Percentiles rank a stretch among this genome's conserved stretches.
These are phyloP conservation scores for Notiomystis cincta DNA, from an alignment of 2,113 vertebrate genomes.

Conservation along the genomic window DNA sequence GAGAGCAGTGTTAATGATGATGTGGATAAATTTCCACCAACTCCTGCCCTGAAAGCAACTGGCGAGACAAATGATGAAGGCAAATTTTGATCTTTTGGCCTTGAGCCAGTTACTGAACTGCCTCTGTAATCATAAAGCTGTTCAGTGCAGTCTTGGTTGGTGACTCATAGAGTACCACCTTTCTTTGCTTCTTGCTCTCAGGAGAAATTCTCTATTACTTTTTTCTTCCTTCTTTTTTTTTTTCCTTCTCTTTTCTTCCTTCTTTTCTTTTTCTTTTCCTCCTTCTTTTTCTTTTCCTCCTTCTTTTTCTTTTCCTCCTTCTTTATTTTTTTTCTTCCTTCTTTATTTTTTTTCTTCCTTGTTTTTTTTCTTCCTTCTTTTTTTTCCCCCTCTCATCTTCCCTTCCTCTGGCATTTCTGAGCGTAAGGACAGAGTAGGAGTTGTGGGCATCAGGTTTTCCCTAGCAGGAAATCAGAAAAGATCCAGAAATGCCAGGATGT, in stretches of 20 bases:
- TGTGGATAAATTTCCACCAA: background rate
- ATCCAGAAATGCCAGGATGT: background rate
- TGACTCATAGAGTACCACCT: background rate
- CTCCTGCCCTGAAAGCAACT: background rate
- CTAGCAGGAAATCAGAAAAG: background rate
- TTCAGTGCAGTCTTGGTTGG: background rate
- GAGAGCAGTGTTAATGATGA: background rate
- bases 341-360: fast-evolving
- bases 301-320: fast-evolving
- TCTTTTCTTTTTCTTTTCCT: fast-evolving
- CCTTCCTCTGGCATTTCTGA: background rate
- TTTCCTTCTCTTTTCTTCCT: fast-evolving
- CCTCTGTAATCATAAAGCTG: background rate
- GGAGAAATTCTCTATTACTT: background rate
- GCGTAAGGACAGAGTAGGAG: background rate
- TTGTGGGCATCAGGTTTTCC: background rate
- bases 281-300: fast-evolving
- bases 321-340: too few relatives aligned
- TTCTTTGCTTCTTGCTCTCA: background rate
- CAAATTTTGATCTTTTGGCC: background rate
- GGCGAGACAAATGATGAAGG: background rate
- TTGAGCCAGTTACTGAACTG: background rate
- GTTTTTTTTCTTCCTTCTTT: fast-evolving
- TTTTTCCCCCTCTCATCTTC: fast-evolving
- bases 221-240: background rate